Base-by-base conservation (phyloP, 2,888 invertebrate genomes). In the Pemphredon lugubris region DNA sequence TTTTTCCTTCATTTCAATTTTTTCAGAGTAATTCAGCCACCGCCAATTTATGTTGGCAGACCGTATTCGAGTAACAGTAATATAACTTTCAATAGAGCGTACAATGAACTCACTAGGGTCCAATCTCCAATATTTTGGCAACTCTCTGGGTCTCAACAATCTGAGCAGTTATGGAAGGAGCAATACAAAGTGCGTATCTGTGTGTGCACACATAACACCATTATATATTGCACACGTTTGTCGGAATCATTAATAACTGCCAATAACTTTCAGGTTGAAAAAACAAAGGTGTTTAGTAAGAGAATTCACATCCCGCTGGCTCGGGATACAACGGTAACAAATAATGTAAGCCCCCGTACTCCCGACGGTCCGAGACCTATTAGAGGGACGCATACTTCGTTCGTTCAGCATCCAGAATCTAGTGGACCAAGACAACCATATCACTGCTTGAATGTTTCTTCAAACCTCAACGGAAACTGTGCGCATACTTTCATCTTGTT, bases 341-440 rank as follows among this genome's bases (percentile, higher is more conserved):
- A 71, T 57, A 75, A 71, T 18, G 44, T 53, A 20, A 44, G 70
- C 45, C 70, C 79, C 55, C 83, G 83, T 37, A 87, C 88, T 13
- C 87, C 90, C 2, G 86, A 88, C 21, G 84, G 86, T 13, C 83
- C 84, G 55, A 81, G 89, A 48, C 86, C 87, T 39, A 85, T 88
- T 6, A 84, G 86, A 67, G 88, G 88, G 44, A 75, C 83, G 16
- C 87, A 89, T 34, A 83, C 79, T 64, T 77, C 84, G 14, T 77
- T 84, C 37, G 66, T 76, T 59, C 85, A 86, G 58, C 71, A 81
- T 50, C 51, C 82, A 14, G 86, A 86, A 37, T 84, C 86, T 80
- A 73, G 72, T 68, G 74, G 77, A 40, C 70, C 75, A 11, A 76
- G 84, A 26, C 75, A 74, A n/a, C 40, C 75, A 2, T 83, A 81